phyloP scores from a whole-genome alignment of 2,797 vertebrate genomes.

The Danio jaintianensis region DNA sequence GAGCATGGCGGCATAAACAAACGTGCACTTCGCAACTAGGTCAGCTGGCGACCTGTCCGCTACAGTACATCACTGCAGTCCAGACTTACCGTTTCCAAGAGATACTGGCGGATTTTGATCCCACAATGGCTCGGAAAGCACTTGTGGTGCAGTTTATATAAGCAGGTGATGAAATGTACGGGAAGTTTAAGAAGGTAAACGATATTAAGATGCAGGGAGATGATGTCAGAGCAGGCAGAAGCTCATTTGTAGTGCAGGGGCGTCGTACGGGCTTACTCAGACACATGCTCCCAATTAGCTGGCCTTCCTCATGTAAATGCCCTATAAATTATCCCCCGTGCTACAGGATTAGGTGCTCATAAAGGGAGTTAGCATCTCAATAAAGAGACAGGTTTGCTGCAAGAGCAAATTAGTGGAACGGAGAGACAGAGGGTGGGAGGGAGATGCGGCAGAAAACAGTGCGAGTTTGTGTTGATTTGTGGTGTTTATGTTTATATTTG shows the following conservation, averaged over 20 bases:
- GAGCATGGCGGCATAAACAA: conserved; percentile 40
- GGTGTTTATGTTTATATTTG: conserved; percentile 50
- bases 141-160: conserved; percentile 16
- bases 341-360: conserved; percentile 96
- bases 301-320: conserved; percentile 99
- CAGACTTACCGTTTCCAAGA: not conserved
- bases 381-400: conserved; percentile 86
- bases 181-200: conserved; percentile 59
- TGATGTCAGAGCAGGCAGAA: conserved; percentile 61
- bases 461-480: conserved; percentile 34
- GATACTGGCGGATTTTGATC: not conserved
- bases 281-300: conserved; percentile 99
- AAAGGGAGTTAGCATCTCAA: conserved; percentile 96
- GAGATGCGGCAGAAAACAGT: conserved; percentile 39
- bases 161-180: conserved; percentile 26
- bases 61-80: not conserved
- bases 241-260: conserved; percentile 85
- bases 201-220: conserved; percentile 65
- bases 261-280: conserved; percentile 89
- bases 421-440: conserved; percentile 52
- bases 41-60: conserved; percentile 46
- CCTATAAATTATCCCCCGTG: conserved; percentile 97
- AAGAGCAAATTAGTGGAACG: conserved; percentile 72
- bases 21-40: conserved; percentile 49
- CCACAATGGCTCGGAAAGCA: not conserved